Conservation (phyloP, 2,113 vertebrate genomes). For the Oryzias curvinotus region DNA sequence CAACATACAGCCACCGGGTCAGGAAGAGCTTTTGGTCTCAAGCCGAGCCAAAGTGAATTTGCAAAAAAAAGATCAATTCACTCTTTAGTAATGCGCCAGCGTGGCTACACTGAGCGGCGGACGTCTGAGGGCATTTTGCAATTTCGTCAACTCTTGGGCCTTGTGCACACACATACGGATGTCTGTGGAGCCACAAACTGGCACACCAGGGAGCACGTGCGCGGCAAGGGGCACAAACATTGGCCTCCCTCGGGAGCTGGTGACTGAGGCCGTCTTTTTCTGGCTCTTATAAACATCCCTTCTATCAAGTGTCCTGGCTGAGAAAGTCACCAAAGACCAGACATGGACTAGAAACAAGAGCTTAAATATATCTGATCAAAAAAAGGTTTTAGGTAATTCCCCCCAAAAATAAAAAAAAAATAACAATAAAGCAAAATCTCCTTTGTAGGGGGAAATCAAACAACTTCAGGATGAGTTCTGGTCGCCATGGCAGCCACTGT, state of each 20-base stretch:
- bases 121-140: slow-evolving; percentile 17
- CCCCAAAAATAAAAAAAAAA: background rate
- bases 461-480: background rate
- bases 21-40: slow-evolving; percentile 16
- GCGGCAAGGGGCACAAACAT: slow-evolving; percentile 48
- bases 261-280: slow-evolving; percentile 41
- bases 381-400: background rate
- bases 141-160: slow-evolving; percentile 27
- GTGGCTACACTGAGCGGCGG: slow-evolving; percentile 20
- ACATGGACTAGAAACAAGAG: no score
- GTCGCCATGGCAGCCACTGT: background rate
- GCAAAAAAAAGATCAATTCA: slow-evolving; percentile 8
- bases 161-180: slow-evolving; percentile 8
- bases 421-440: no score
- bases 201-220: slow-evolving; percentile 14
- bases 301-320: slow-evolving; percentile 36
- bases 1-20: slow-evolving; percentile 21
- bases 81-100: slow-evolving; percentile 29
- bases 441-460: no score
- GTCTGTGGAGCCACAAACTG: slow-evolving; percentile 22
- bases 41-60: slow-evolving; percentile 28
- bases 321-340: slow-evolving; percentile 4
- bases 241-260: slow-evolving; percentile 44
- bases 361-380: no score
- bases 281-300: slow-evolving; percentile 62